Conservation (phyloP, 2,888 invertebrate genomes). For the Vesta saturnalis region DNA sequence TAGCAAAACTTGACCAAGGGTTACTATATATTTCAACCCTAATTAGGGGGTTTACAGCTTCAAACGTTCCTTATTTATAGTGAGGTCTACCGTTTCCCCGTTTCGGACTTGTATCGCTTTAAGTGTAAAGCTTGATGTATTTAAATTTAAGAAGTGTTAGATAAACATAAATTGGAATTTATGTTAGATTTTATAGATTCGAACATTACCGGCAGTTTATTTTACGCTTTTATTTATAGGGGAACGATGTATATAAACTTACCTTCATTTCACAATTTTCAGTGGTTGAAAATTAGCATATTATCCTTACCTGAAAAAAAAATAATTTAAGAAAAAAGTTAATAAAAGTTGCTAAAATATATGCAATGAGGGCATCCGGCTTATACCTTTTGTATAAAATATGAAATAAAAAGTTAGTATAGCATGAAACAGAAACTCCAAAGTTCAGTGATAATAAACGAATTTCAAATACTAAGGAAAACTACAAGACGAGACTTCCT, state of each 20-base stretch:
- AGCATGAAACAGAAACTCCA: too few species aligned
- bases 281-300: too few species aligned
- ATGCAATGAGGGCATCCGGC: background rate
- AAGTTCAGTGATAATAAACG: conserved; percentile 5
- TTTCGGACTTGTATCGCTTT: background rate
- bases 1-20: background rate
- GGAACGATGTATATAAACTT: too few species aligned
- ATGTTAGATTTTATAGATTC: background rate
- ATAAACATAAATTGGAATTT: too few species aligned
- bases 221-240: too few species aligned
- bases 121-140: background rate
- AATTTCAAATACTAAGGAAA: background rate
- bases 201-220: too few species aligned
- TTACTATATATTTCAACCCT: background rate
- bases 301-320: background rate
- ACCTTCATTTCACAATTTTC: too few species aligned
- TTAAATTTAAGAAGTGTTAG: background rate
- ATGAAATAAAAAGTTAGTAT: background rate
- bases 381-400: too few species aligned
- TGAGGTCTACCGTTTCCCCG: background rate
- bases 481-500: conserved; percentile 1
- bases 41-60: background rate
- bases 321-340: background rate
- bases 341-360: too few species aligned
- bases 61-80: background rate